Percentiles rank a stretch among this genome's conserved stretches.
Conservation (phyloP, 2,113 vertebrate genomes). For the Anguilla rostrata region DNA sequence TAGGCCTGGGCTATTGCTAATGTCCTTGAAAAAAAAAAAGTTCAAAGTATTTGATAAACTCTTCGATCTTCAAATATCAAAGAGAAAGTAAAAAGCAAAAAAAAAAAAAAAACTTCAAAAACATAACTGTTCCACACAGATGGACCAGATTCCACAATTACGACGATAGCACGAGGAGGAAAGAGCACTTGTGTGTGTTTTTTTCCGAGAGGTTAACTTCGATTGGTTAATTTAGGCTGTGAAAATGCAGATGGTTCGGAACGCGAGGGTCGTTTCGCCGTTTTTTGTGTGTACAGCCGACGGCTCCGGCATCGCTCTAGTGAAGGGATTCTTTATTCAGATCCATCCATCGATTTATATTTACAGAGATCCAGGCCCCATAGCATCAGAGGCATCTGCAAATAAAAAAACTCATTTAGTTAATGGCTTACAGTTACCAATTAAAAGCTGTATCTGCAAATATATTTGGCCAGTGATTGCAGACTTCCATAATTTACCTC, state of each 20-base stretch:
- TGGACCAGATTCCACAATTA: slow-evolving; percentile 20
- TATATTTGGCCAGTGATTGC: slow-evolving; percentile 87
- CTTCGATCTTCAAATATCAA: slow-evolving; percentile 42
- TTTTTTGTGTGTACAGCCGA: slow-evolving; percentile 36
- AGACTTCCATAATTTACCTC: slow-evolving; percentile 86
- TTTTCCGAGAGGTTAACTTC: background rate
- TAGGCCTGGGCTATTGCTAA: slow-evolving; percentile 35
- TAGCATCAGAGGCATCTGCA: slow-evolving; percentile 64
- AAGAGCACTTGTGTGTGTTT: background rate
- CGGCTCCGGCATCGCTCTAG: background rate
- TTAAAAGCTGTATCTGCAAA: slow-evolving; percentile 90
- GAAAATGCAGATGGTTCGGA: background rate
- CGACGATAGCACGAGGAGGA: background rate
- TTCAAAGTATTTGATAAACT: slow-evolving; percentile 50
- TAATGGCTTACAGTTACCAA: slow-evolving; percentile 85
- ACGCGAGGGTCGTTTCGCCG: slow-evolving; percentile 37
- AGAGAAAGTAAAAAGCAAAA: too few relatives aligned
- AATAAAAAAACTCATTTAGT: slow-evolving; percentile 85
- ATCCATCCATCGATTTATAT: slow-evolving; percentile 59
- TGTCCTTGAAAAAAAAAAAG: slow-evolving; percentile 52
- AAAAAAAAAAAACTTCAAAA: slow-evolving; percentile 29
- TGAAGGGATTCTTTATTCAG: slow-evolving; percentile 44
- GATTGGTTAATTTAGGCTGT: background rate
- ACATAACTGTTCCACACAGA: slow-evolving; percentile 25
- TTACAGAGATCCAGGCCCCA: slow-evolving; percentile 52